These are phyloP conservation scores for Oreonectes daqikongensis DNA, from an alignment of 2,797 vertebrate species.

Conservation along the genomic window DNA sequence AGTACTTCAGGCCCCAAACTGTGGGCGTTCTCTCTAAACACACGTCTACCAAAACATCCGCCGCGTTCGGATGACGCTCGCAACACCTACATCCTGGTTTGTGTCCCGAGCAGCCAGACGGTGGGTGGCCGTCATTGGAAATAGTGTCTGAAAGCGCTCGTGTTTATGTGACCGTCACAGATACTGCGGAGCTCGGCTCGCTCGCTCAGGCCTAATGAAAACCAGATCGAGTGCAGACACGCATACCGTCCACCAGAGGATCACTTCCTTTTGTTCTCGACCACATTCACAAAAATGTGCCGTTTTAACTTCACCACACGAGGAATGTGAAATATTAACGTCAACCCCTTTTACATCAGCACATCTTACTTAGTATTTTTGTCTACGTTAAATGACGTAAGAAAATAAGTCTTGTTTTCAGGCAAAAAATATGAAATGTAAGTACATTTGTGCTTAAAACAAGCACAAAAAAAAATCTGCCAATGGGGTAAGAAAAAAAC, in stretches of 20 bases:
- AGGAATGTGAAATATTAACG: too few relatives aligned
- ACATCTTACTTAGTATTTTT: too few relatives aligned
- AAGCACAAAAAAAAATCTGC: too few relatives aligned
- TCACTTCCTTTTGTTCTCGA: conserved; percentile 41
- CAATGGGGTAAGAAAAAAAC: too few relatives aligned
- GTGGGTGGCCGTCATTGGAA: conserved; percentile 40
- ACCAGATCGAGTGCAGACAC: conserved; percentile 75
- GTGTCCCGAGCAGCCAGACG: conserved; percentile 28
- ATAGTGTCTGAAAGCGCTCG: conserved; percentile 50
- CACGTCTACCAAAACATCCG: conserved; percentile 32
- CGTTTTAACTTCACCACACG: conserved; percentile 29
- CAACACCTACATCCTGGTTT: conserved; percentile 36
- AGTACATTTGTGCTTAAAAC: too few relatives aligned
- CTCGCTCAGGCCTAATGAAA: conserved; percentile 76
- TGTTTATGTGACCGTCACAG: conserved; percentile 72
- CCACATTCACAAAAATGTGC: conserved; percentile 39
- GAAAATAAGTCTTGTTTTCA: too few relatives aligned
- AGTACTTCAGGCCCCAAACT: conserved; percentile 15
- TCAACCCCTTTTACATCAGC: too few relatives aligned
- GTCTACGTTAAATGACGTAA: too few relatives aligned
- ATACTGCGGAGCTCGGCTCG: conserved; percentile 71
- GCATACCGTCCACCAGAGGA: too few relatives aligned
- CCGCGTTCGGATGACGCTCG: conserved; percentile 11
- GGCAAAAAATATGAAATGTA: too few relatives aligned
- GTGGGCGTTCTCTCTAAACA: conserved; percentile 30